These are phyloP conservation scores for Xestia xanthographa DNA, from an alignment of 2,888 invertebrate species.

Conservation along the genomic window DNA sequence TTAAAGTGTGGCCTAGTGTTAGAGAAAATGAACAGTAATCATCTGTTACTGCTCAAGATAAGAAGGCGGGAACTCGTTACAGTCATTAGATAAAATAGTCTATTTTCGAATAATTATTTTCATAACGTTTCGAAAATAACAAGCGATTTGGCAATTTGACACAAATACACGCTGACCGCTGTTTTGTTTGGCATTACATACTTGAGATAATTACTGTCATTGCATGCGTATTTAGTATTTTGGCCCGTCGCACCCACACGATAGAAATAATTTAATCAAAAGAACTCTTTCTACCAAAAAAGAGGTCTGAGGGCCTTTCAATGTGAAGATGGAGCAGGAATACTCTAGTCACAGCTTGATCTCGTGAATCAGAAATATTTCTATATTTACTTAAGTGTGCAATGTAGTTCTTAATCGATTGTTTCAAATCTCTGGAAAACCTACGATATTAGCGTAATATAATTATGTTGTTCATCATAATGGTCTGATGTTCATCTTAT, in stretches of 20 bases:
- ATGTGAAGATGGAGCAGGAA: no score
- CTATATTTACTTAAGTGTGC: no score
- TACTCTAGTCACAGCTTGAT: no score
- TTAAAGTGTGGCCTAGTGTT: no score
- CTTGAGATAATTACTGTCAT: conserved; percentile 25
- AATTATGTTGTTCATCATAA: no score
- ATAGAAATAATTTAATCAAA: background rate
- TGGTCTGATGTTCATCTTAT: no score
- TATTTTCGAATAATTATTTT: conserved; percentile 27
- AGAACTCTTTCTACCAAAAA: background rate
- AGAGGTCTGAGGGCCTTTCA: no score
- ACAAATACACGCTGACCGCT: conserved; percentile 13
- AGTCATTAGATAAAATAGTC: background rate
- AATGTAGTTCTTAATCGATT: no score
- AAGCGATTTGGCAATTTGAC: conserved; percentile 37
- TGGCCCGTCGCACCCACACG: background rate
- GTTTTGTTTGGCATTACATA: conserved; percentile 37
- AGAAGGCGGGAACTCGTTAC: background rate
- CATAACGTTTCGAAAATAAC: conserved; percentile 34
- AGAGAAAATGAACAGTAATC: no score
- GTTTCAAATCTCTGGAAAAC: no score
- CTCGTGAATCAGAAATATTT: no score
- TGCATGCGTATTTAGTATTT: background rate
- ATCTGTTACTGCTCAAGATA: background rate
- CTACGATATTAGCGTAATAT: no score